Evolutionary conservation across 1,140 invertebrate species (phyloP).

Genomic region (Bombus consobrinus): DNA sequence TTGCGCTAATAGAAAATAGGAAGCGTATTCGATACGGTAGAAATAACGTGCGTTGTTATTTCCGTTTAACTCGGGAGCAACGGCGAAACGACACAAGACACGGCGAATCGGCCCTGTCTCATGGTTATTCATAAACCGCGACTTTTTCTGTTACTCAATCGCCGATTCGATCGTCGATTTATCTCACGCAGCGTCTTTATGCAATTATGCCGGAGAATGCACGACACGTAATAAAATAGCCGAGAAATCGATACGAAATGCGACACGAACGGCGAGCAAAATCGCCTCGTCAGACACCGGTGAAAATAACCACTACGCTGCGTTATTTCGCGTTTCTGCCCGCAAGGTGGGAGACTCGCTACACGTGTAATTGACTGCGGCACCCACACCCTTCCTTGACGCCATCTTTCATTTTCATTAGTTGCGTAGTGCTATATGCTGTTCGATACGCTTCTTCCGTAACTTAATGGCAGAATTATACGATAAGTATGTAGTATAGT

Average conservation of each 20-base stretch:
- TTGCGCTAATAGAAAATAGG: slow-evolving; percentile 29
- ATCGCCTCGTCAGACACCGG: slow-evolving; percentile 1
- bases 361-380: slow-evolving; percentile 24
- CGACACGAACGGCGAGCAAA: slow-evolving; percentile 29
- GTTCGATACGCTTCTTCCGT: background rate
- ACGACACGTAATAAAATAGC: slow-evolving; percentile 47
- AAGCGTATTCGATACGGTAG: background rate
- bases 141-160: slow-evolving; percentile 55
- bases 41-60: slow-evolving; percentile 13
- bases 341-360: background rate
- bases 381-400: slow-evolving; percentile 11
- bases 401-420: slow-evolving; percentile 32
- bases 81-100: background rate
- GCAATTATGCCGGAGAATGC: slow-evolving; percentile 45
- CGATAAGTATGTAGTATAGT: too few relatives aligned
- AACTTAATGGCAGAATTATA: background rate
- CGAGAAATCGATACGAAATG: slow-evolving; percentile 46
- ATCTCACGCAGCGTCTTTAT: slow-evolving; percentile 52
- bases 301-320: slow-evolving; percentile 15
- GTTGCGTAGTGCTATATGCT: background rate
- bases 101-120: background rate
- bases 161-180: slow-evolving; percentile 35
- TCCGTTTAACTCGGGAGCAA: background rate
- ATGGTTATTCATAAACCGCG: slow-evolving; percentile 44
- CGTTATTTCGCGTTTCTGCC: slow-evolving; percentile 3